Evolutionary conservation across 2,888 invertebrate genomes (phyloP).

Genomic region (Drosophila lacicola): DNA sequence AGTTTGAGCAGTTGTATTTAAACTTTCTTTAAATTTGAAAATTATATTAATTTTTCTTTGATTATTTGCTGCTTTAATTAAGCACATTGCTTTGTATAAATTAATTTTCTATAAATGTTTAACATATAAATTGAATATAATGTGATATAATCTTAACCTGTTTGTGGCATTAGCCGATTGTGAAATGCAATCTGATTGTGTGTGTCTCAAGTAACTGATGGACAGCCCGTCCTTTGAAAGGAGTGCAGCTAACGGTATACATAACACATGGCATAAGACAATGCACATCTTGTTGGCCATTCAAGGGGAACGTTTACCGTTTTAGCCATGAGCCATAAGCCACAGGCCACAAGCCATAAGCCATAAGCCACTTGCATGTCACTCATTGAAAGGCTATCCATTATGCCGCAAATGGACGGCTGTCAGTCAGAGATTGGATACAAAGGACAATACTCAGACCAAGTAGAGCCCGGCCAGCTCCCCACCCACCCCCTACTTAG

Average conservation of each 20-base stretch:
- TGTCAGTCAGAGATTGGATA: conserved; percentile 40
- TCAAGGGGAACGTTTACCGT: conserved; percentile 13
- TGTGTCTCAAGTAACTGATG: conserved; percentile 34
- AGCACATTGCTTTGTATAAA: neutral
- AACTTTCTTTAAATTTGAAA: too few relatives aligned
- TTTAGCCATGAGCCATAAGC: conserved; percentile 9
- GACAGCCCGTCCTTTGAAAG: conserved; percentile 23
- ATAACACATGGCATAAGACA: conserved; percentile 12
- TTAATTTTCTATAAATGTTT: neutral
- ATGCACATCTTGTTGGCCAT: conserved; percentile 8
- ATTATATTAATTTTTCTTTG: too few relatives aligned
- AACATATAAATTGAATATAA: neutral
- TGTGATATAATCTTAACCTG: neutral
- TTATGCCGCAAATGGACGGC: conserved; percentile 47
- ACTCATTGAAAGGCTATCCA: conserved; percentile 50
- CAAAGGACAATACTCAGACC: neutral
- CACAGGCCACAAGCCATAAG: neutral
- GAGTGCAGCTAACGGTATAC: conserved; percentile 11
- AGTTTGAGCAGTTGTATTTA: too few relatives aligned
- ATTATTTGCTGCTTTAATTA: too few relatives aligned
- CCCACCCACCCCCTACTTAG: too few relatives aligned
- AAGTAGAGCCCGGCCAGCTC: too few relatives aligned
- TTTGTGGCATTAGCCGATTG: conserved; percentile 4
- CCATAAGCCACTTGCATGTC: conserved; percentile 44
- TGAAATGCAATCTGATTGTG: conserved; percentile 10